A percentile compares a stretch with the other conserved stretches of the same genome.
These are phyloP conservation scores for Muscicapa adusta DNA, from an alignment of 2,113 vertebrate species.

Conservation along the genomic window DNA sequence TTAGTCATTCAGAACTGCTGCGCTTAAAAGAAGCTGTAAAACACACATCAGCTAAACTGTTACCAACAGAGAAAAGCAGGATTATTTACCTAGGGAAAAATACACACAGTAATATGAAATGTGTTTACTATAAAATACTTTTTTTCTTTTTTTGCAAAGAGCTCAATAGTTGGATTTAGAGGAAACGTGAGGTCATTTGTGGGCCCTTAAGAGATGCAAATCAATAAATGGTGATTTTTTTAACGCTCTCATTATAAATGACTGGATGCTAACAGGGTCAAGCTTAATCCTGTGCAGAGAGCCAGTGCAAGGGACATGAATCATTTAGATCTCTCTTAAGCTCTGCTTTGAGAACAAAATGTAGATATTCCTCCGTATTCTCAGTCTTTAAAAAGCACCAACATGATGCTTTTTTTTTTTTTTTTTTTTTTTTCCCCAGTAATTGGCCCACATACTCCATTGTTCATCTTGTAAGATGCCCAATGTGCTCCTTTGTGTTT, in stretches of 20 bases:
- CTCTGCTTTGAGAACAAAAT: slow-evolving; percentile 1
- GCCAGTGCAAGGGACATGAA: neutral
- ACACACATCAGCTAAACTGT: slow-evolving; percentile 24
- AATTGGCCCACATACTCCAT: neutral
- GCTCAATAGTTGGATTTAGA: neutral
- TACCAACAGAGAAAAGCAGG: neutral
- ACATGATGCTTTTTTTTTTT: neutral
- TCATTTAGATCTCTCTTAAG: neutral
- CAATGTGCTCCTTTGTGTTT: neutral
- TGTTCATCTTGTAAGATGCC: neutral
- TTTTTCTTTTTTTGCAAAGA: neutral
- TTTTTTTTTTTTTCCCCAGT: neutral
- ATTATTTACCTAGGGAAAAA: neutral
- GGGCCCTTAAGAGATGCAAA: neutral
- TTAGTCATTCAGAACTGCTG: slow-evolving; percentile 4
- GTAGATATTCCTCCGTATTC: neutral
- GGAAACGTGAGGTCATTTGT: neutral
- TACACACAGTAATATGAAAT: neutral
- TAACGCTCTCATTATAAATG: slow-evolving; percentile 2
- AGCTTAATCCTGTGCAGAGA: slow-evolving; percentile 14
- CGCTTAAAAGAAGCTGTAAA: slow-evolving; percentile 28
- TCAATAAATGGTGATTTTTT: slow-evolving; percentile 14
- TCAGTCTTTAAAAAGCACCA: neutral
- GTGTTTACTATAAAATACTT: neutral
- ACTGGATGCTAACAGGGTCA: slow-evolving; percentile 15